Conservation (phyloP, 2,888 invertebrate genomes). For the Orthonevra nobilis region DNA sequence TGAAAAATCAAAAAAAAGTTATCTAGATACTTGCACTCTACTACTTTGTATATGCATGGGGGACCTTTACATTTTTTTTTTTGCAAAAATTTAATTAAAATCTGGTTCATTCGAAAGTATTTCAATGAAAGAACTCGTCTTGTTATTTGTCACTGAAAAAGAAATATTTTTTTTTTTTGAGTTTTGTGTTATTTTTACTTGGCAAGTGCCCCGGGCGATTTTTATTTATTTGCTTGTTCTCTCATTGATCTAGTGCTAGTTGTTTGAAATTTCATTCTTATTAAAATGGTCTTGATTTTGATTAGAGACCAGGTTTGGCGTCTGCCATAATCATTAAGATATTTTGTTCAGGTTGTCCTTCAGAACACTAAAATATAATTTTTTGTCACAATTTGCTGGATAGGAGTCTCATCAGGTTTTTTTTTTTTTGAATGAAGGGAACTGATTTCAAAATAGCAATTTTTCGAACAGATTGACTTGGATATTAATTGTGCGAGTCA, state of each 20-base stretch:
- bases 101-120: slow-evolving; percentile 60
- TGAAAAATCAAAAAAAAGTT: no score
- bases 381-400: slow-evolving; percentile 53
- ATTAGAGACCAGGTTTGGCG: no score
- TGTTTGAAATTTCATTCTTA: slow-evolving; percentile 16
- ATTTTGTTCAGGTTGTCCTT: slow-evolving; percentile 52
- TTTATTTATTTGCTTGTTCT: slow-evolving; percentile 5
- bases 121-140: slow-evolving; percentile 55
- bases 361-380: slow-evolving; percentile 60
- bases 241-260: slow-evolving; percentile 46
- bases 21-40: no score
- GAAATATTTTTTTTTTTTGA: slow-evolving; percentile 18
- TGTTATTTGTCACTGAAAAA: slow-evolving; percentile 42
- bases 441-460: no score
- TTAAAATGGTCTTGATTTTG: no score
- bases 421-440: no score
- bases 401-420: slow-evolving; percentile 62
- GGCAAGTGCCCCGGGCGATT: no score
- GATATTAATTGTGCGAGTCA: no score
- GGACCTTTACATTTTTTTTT: slow-evolving; percentile 11
- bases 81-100: slow-evolving; percentile 63
- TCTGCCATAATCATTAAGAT: slow-evolving; percentile 52
- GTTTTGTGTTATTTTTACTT: slow-evolving; percentile 39
- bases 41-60: no score
- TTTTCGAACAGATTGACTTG: no score